phyloP scores from a whole-genome alignment of 2,113 vertebrate genomes.

The Zingel zingel region DNA sequence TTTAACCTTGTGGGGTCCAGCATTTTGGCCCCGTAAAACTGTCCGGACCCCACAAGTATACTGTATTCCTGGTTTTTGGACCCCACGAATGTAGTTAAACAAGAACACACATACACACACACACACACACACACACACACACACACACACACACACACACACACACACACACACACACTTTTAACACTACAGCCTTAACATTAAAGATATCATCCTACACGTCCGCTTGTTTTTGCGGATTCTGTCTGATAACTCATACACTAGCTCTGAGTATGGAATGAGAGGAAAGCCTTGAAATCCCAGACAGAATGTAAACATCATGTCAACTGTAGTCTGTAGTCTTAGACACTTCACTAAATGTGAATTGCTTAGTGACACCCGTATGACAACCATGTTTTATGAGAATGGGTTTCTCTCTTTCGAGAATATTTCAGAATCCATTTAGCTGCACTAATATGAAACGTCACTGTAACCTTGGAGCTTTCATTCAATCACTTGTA shows the following conservation, averaged over 20 bases:
- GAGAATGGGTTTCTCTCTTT: neutral
- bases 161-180: conserved; percentile 13
- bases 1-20: too few relatives aligned
- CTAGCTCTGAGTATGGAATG: conserved; percentile 14
- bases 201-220: conserved; percentile 13
- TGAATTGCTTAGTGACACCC: conserved; percentile 12
- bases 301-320: conserved; percentile 63
- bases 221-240: conserved; percentile 2
- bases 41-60: too few relatives aligned
- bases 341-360: conserved; percentile 19
- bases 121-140: conserved; percentile 12
- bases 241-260: conserved; percentile 24
- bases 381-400: neutral
- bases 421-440: neutral
- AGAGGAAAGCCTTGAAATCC: conserved; percentile 34
- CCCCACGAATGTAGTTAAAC: too few relatives aligned
- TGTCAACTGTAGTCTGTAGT: conserved; percentile 31
- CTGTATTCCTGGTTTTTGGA: too few relatives aligned
- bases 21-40: too few relatives aligned
- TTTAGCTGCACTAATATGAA: neutral
- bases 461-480: neutral
- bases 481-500: conserved; percentile 10
- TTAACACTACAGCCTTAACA: conserved; percentile 9
- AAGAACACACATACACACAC: neutral
- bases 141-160: conserved; percentile 18